Percentiles rank a stretch among this genome's conserved stretches.
Evolutionary conservation across 2,797 vertebrate genomes (phyloP).

Genomic region (Bradypodion ventrale): DNA sequence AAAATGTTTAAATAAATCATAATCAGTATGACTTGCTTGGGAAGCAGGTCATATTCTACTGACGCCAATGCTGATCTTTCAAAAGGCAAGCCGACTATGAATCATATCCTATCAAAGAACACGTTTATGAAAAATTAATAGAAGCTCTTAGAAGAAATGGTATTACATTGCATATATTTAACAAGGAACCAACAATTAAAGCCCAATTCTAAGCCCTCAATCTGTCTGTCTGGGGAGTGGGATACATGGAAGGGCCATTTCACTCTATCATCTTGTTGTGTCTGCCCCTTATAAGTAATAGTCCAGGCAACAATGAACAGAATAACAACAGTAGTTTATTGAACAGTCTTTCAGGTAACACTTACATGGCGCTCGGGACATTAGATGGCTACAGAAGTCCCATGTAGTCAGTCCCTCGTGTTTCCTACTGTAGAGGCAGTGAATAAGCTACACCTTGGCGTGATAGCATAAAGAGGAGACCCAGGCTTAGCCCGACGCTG

Average conservation of each 20-base stretch:
- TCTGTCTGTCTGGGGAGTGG: background rate
- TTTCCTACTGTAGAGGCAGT: too few relatives aligned
- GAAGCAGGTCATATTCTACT: background rate
- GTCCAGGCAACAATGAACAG: too few relatives aligned
- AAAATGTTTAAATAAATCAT: background rate
- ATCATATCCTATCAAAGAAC: background rate
- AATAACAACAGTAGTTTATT: too few relatives aligned
- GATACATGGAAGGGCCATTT: background rate
- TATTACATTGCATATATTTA: background rate
- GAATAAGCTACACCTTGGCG: too few relatives aligned
- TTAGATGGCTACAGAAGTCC: too few relatives aligned
- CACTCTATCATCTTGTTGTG: too few relatives aligned
- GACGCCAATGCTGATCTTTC: background rate
- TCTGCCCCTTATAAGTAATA: too few relatives aligned
- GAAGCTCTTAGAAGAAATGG: background rate
- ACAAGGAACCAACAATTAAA: background rate
- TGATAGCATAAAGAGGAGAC: too few relatives aligned
- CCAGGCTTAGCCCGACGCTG: too few relatives aligned
- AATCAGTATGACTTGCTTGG: background rate
- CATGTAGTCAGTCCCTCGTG: too few relatives aligned
- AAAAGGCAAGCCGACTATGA: background rate
- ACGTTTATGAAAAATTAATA: constrained; percentile 3
- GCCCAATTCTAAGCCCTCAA: background rate
- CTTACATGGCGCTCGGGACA: too few relatives aligned
- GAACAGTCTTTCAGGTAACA: too few relatives aligned